Conservation (phyloP, 2,888 invertebrate genomes). For the Mamestra brassicae region DNA sequence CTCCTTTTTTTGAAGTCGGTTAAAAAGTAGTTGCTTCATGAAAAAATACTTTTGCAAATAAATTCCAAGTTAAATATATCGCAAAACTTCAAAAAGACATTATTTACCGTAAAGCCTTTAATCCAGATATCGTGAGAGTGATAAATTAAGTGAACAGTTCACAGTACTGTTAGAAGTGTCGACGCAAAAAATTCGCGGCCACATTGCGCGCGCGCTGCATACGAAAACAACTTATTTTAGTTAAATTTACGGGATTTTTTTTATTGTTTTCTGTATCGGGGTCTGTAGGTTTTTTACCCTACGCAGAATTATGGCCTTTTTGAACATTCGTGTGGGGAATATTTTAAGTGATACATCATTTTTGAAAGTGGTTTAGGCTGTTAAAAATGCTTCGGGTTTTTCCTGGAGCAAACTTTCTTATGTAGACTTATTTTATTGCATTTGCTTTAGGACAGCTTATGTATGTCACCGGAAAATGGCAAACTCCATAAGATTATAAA, state of each 20-base stretch:
- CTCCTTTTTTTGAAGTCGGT: too few relatives aligned
- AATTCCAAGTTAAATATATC: neutral
- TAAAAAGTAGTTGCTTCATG: too few relatives aligned
- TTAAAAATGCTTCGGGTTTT: neutral
- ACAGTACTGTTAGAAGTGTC: constrained; percentile 44
- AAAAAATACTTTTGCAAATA: too few relatives aligned
- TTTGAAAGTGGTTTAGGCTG: neutral
- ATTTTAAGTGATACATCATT: neutral
- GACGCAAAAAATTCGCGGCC: constrained; percentile 57
- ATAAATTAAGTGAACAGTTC: constrained; percentile 60
- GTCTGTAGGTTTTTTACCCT: constrained; percentile 57
- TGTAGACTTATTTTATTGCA: neutral
- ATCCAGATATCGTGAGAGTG: constrained; percentile 57
- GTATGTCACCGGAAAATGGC: too few relatives aligned
- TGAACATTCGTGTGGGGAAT: constrained; percentile 37
- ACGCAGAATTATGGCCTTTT: constrained; percentile 25
- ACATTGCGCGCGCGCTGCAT: constrained; percentile 50
- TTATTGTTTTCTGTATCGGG: constrained; percentile 52
- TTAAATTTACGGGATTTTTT: constrained; percentile 65
- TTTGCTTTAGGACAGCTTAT: too few relatives aligned
- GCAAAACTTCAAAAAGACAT: neutral
- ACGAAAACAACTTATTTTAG: constrained; percentile 40
- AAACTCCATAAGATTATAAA: too few relatives aligned
- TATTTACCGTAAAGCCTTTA: constrained; percentile 44
- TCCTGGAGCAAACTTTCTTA: neutral